phyloP scores from a whole-genome alignment of 2,797 vertebrate genomes.

The Lerista edwardsae region DNA sequence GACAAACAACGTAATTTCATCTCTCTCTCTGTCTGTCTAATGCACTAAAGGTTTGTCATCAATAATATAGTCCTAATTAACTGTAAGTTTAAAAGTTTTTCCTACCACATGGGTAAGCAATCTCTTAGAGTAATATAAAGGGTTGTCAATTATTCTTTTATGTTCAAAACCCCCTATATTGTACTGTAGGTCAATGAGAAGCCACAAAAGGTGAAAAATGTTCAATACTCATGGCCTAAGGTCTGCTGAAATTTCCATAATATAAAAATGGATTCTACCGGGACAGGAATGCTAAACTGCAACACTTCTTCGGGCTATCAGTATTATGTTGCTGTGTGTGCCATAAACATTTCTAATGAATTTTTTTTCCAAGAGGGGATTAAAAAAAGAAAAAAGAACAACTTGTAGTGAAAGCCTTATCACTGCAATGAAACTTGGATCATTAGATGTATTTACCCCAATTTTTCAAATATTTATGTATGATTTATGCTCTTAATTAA shows the following conservation, averaged over 20 bases:
- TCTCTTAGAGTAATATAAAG: slow-evolving; percentile 71
- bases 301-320: slow-evolving; percentile 60
- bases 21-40: slow-evolving; percentile 24
- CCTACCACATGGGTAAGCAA: slow-evolving; percentile 73
- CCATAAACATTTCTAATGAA: slow-evolving; percentile 50
- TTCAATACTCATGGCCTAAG: slow-evolving; percentile 81
- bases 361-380: slow-evolving; percentile 18
- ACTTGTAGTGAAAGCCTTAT: slow-evolving; percentile 49
- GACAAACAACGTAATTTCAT: not conserved
- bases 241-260: slow-evolving; percentile 81
- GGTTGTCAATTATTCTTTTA: slow-evolving; percentile 78
- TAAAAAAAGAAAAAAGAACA: not conserved
- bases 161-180: slow-evolving; percentile 75
- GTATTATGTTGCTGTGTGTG: slow-evolving; percentile 50
- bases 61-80: slow-evolving; percentile 68
- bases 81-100: slow-evolving; percentile 57
- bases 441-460: not conserved
- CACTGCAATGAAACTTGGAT: slow-evolving; percentile 12
- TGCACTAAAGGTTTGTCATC: slow-evolving; percentile 46
- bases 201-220: slow-evolving; percentile 77
- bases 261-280: slow-evolving; percentile 72
- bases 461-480: not conserved
- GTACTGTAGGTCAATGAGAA: slow-evolving; percentile 77
- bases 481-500: not conserved
- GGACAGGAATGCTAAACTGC: slow-evolving; percentile 68